Base-by-base conservation (phyloP, 2,113 vertebrate genomes). In the Phaetusa simplex region DNA sequence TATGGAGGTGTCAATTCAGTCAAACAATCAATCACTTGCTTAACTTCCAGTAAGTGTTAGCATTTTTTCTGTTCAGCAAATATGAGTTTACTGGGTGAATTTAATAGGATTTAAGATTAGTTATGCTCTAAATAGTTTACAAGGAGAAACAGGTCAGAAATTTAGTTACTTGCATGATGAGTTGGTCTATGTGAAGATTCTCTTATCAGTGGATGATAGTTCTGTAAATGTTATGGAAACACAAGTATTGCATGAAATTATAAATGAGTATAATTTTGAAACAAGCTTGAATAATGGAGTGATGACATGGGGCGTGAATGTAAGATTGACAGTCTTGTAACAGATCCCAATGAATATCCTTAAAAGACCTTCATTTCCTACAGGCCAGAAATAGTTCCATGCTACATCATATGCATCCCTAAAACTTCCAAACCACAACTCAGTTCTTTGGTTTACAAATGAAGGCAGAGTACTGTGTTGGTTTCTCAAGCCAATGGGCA, bases 1-100 rank as follows among this genome's bases (percentile, higher is more conserved):
- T 86, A 94, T 89, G 91, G 72, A 95, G 20, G 53, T 92, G 27
- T 96, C 67, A 95, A 34, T 90, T 95, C 82, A 67, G 52, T 73
- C 90, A 66, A 92, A 42, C 6, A 61, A 90, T 89, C 8, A 93
- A 77, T 27, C 16, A 50, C 59, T 92, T 78, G 50, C 36, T 91
- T 67, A 72, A 92, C 15, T 55, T 40, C 47, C 73, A 94, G 56
- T 49, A 55, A 92, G 14, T 24, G 32, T 83, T 97, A 90, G 19
- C 56, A 59, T 8, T 43, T 66, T 85, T 88, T 59, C 47, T 82
- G 12, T 66, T 93, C 40, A 65, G 43, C 69, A 87, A 82, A 78
- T 40, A 62, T 36, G 59, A 94, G 12, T 2, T 83, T 71, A 71
- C n/a, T 32, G 22, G 43, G 42, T 22, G 16, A 92, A 67, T 90